phyloP scores from a whole-genome alignment of 1,140 invertebrate species.

The Pinna nobilis region DNA sequence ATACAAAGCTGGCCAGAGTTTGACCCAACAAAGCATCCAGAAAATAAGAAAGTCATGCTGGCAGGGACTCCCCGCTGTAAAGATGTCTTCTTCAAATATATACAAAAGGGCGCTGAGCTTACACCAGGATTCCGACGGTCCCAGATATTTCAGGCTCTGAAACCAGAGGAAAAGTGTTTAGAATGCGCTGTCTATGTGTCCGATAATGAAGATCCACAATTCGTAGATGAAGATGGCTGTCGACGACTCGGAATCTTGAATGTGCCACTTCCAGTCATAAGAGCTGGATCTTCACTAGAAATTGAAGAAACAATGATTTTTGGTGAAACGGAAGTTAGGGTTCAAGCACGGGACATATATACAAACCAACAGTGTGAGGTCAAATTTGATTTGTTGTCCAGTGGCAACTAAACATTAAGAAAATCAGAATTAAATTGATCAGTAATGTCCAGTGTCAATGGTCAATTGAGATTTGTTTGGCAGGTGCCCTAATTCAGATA shows the following conservation, averaged over 20 bases:
- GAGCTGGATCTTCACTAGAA: constrained; percentile 19
- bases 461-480: no score
- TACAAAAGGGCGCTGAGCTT: constrained; percentile 17
- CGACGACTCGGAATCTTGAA: constrained; percentile 14
- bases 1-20: constrained; percentile 42
- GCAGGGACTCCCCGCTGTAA: background rate
- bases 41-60: constrained; percentile 15
- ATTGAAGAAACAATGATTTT: constrained; percentile 42
- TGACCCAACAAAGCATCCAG: constrained; percentile 16
- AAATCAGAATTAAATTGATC: no score
- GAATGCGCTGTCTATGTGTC: constrained; percentile 29
- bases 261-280: constrained; percentile 1
- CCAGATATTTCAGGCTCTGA: constrained; percentile 28
- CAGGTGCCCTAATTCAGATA: no score
- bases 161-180: constrained; percentile 22
- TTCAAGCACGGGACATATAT: constrained; percentile 24
- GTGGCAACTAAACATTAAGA: no score
- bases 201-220: constrained; percentile 11
- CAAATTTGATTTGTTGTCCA: constrained; percentile 16
- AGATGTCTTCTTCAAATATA: constrained; percentile 35
- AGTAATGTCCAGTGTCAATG: no score
- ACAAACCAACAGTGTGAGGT: constrained; percentile 27
- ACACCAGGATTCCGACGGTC: constrained; percentile 23
- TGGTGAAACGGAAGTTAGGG: constrained; percentile 35
- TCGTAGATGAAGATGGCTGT: constrained; percentile 24